Conservation (phyloP, 2,888 invertebrate species). For the Tachystola acroxantha region DNA sequence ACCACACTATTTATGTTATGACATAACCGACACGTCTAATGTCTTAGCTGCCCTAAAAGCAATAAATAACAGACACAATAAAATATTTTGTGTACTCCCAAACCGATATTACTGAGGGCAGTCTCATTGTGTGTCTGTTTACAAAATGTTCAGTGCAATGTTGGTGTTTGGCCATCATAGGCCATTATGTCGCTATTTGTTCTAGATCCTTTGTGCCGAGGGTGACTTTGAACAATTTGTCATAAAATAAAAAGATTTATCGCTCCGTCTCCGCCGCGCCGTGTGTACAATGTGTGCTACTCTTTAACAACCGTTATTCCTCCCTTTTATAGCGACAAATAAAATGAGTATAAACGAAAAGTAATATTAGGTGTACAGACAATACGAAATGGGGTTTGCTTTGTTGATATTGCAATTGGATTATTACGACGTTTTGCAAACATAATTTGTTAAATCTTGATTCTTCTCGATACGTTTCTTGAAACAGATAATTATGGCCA, state of each 20-base stretch:
- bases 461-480: too few relatives aligned
- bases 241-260: constrained; percentile 78
- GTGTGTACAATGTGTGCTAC: constrained; percentile 45
- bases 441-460: too few relatives aligned
- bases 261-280: constrained; percentile 38
- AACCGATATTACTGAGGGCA: constrained; percentile 50
- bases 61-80: constrained; percentile 60
- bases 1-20: too few relatives aligned
- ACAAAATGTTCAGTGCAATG: constrained; percentile 51
- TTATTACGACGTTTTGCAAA: too few relatives aligned
- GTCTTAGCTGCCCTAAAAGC: constrained; percentile 28
- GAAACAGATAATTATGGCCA: too few relatives aligned
- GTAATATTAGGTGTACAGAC: constrained; percentile 56
- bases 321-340: constrained; percentile 70
- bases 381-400: constrained; percentile 48
- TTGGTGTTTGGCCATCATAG: constrained; percentile 60
- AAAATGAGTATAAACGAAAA: constrained; percentile 65
- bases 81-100: constrained; percentile 58
- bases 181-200: constrained; percentile 69
- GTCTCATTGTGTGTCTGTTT: constrained; percentile 60
- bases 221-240: constrained; percentile 69
- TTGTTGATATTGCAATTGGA: constrained; percentile 17
- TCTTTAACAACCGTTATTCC: constrained; percentile 68
- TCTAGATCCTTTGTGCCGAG: constrained; percentile 68
- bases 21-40: too few relatives aligned